Conservation (phyloP, 2,113 vertebrate species). For the Percopsis transmontana region DNA sequence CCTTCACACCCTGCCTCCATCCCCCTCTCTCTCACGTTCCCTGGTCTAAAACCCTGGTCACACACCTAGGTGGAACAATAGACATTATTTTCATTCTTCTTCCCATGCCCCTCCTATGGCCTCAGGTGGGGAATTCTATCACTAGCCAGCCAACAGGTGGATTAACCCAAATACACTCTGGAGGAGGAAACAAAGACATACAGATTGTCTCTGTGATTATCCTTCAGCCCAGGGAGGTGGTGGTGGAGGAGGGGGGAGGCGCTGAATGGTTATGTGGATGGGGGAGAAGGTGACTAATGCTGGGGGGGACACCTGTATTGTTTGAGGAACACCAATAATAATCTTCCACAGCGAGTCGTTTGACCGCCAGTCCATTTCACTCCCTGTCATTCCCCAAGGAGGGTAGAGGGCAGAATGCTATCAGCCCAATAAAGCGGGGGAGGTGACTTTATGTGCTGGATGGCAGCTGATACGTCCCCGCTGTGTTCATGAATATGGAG, state of each 20-base stretch:
- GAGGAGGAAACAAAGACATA: conserved; percentile 50
- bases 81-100: conserved; percentile 49
- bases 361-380: conserved; percentile 49
- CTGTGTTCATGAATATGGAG: conserved; percentile 68
- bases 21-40: conserved; percentile 37
- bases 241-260: background rate
- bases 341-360: conserved; percentile 13
- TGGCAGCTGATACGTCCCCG: conserved; percentile 37
- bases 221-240: conserved; percentile 32
- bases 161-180: conserved; percentile 71
- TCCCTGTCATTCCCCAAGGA: conserved; percentile 44
- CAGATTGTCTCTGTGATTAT: conserved; percentile 70
- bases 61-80: conserved; percentile 75
- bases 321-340: conserved; percentile 28
- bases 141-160: conserved; percentile 69
- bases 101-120: conserved; percentile 70
- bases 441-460: conserved; percentile 34
- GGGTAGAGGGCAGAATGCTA: conserved; percentile 54
- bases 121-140: conserved; percentile 80
- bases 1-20: conserved; percentile 33
- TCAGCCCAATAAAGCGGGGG: conserved; percentile 62
- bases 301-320: conserved; percentile 6
- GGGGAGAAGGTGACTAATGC: conserved; percentile 15
- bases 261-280: background rate
- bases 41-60: conserved; percentile 58